A percentile compares a stretch with the other conserved stretches of the same genome.
Evolutionary conservation across 1,140 invertebrate species (phyloP).

Genomic region (Drosophila hydei): DNA sequence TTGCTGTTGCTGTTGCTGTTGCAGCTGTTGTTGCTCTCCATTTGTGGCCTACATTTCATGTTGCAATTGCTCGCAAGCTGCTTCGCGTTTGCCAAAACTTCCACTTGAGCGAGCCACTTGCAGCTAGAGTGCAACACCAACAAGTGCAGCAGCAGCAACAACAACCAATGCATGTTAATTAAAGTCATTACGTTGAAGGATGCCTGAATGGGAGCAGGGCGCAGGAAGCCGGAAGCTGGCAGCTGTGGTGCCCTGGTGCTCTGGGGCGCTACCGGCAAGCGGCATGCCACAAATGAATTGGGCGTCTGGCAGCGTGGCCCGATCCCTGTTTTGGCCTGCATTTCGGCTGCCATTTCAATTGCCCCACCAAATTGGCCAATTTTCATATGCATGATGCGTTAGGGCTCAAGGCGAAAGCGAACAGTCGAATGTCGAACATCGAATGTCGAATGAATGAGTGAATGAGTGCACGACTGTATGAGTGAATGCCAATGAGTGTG

Average conservation of each 20-base stretch:
- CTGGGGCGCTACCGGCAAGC: background rate
- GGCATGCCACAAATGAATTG: constrained; percentile 16
- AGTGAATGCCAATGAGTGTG: background rate
- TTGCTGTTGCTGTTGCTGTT: constrained; percentile 27
- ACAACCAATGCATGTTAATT: constrained; percentile 65
- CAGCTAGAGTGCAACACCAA: constrained; percentile 4
- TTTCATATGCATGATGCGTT: constrained; percentile 67
- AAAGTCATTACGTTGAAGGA: constrained; percentile 71
- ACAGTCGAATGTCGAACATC: background rate
- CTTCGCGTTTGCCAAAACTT: constrained; percentile 42
- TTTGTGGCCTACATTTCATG: constrained; percentile 55
- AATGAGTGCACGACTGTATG: no score
- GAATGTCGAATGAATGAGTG: constrained; percentile 4
- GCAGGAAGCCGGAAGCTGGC: background rate
- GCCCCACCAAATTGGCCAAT: constrained; percentile 68
- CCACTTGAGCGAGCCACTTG: constrained; percentile 48
- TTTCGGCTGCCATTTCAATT: constrained; percentile 6
- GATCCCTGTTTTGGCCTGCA: constrained; percentile 11
- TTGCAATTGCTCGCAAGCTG: constrained; percentile 3
- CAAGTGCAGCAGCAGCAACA: constrained; percentile 2
- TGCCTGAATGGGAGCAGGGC: constrained; percentile 7
- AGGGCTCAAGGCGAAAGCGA: constrained; percentile 39
- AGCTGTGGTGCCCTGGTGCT: background rate
- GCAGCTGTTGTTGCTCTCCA: constrained; percentile 31
- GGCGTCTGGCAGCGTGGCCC: background rate